Evolutionary conservation across 1,140 invertebrate species (phyloP), one percentile per base, ranked within the genome.

Genomic region (Drosophila novamexicana): DNA sequence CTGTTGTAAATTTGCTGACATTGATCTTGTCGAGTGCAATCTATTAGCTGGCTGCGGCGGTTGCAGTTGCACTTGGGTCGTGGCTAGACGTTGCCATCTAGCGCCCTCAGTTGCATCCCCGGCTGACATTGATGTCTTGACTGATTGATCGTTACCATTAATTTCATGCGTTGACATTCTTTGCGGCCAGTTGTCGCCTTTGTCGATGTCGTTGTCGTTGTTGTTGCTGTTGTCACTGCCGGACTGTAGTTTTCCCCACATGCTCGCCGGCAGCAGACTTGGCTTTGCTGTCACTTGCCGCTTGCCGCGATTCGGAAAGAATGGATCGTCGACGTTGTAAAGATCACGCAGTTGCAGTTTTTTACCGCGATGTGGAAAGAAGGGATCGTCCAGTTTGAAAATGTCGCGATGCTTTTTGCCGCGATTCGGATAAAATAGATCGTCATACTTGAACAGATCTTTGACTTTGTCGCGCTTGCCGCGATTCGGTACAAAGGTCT

Each of bases 361-460:
- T 77, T 92, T 92, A 61, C 91, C 91, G 6, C 91, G 81, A 62
- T 81, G 81, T 49, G 86, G 70, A 50, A 71, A 83, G 74, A 90
- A 90, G 49, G 88, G 79, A 73, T 90, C 86, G 79, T 77, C 64
- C 34, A 74, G 32, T 14, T 82, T 57, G 40, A 90, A 78, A 16
- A 81, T 54, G 32, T 67, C 68, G 54, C 81, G 84, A 47, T 79
- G 69, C 71, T 91, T 91, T 54, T 92, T 92, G 50, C 91, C 91
- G 36, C 91, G 91, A 75, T 92, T 91, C 68, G 91, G 91, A 77
- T 75, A 92, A 68, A 92, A 92, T 44, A 92, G 83, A 81, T 92
- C 91, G 66, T 92, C 78, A 65, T 91, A 88, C 79, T 92, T 92
- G 69, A 92, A 92, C 34, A 92, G 75, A 79, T 92, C 91, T 79